A percentile compares a stretch with the other conserved stretches of the same genome.
phyloP scores from a whole-genome alignment of 2,797 vertebrate species.

The Spinibarbus caldwelli region DNA sequence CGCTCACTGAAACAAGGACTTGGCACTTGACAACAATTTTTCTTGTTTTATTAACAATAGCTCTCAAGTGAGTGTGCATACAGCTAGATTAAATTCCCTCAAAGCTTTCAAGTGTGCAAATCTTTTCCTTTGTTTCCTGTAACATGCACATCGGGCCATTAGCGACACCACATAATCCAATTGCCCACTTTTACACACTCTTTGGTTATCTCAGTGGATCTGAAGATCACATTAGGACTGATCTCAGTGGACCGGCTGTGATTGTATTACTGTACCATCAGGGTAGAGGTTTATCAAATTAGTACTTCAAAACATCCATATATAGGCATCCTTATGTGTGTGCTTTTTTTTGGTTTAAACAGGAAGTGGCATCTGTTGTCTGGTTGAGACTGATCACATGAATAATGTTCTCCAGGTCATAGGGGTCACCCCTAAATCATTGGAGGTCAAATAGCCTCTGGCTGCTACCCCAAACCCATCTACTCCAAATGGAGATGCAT shows the following conservation, averaged over 20 bases:
- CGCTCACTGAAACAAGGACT: neutral
- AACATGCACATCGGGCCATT: constrained; percentile 72
- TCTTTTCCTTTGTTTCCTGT: constrained; percentile 58
- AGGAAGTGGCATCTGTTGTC: constrained; percentile 79
- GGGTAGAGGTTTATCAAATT: constrained; percentile 58
- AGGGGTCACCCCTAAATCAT: constrained; percentile 69
- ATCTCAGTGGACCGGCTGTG: constrained; percentile 69
- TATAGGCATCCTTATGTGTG: constrained; percentile 13
- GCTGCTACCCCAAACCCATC: constrained; percentile 69
- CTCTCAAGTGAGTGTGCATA: constrained; percentile 42
- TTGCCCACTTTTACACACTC: constrained; percentile 69
- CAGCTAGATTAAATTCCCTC: constrained; percentile 44
- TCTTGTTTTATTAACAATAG: constrained; percentile 30
- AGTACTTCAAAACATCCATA: constrained; percentile 69
- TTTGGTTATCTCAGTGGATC: constrained; percentile 71
- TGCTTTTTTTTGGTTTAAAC: constrained; percentile 50
- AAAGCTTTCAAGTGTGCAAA: constrained; percentile 48
- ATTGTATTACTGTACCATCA: constrained; percentile 71
- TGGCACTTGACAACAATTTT: constrained; percentile 41
- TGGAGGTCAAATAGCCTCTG: constrained; percentile 67
- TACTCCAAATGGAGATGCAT: constrained; percentile 67
- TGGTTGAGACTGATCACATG: constrained; percentile 75
- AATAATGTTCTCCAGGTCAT: constrained; percentile 68
- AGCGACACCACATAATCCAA: constrained; percentile 73
- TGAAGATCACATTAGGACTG: constrained; percentile 67